phyloP scores from a whole-genome alignment of 64 coral and sea anemone species.

The Catalaphyllia jardinei region DNA sequence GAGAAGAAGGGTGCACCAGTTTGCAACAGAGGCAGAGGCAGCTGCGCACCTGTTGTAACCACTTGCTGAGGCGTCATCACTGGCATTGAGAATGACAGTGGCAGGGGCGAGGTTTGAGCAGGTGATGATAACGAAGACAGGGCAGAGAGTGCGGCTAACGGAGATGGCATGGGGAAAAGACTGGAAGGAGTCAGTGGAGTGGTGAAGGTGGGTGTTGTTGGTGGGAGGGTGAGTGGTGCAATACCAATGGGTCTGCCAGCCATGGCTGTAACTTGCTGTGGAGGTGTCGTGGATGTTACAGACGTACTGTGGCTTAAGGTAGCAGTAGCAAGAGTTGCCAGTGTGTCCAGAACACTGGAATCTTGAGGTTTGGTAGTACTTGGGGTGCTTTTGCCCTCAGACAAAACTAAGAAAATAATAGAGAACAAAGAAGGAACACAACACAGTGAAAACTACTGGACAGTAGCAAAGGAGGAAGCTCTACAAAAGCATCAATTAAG shows the following conservation, averaged over 20 bases:
- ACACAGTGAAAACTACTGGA: background rate
- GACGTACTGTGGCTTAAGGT: conserved; percentile 81
- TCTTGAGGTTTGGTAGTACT: conserved; percentile 72
- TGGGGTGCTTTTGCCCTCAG: conserved; percentile 8
- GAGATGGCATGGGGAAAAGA: conserved; percentile 75
- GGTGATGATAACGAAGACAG: conserved; percentile 91
- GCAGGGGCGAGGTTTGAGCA: conserved; percentile 87
- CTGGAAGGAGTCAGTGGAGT: conserved; percentile 86
- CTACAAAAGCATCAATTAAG: no score
- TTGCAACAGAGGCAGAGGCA: conserved; percentile 54
- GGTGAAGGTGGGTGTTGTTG: conserved; percentile 66
- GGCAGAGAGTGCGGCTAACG: conserved; percentile 89
- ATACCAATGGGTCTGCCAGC: conserved; percentile 69
- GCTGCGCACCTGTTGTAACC: conserved; percentile 40
- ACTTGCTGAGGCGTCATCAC: conserved; percentile 58
- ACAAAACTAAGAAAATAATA: conserved; percentile 2
- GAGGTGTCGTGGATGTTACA: conserved; percentile 61
- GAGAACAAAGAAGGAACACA: background rate
- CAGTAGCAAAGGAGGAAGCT: background rate
- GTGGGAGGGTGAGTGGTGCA: conserved; percentile 83
- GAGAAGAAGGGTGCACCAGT: conserved; percentile 50
- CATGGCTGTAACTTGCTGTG: conserved; percentile 74
- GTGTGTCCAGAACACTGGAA: conserved; percentile 90
- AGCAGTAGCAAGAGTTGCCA: conserved; percentile 96
- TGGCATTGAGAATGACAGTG: conserved; percentile 82